Evolutionary conservation across 2,888 invertebrate species (phyloP), one percentile per base, ranked within the genome.

Genomic region (Harpalus rubripes): DNA sequence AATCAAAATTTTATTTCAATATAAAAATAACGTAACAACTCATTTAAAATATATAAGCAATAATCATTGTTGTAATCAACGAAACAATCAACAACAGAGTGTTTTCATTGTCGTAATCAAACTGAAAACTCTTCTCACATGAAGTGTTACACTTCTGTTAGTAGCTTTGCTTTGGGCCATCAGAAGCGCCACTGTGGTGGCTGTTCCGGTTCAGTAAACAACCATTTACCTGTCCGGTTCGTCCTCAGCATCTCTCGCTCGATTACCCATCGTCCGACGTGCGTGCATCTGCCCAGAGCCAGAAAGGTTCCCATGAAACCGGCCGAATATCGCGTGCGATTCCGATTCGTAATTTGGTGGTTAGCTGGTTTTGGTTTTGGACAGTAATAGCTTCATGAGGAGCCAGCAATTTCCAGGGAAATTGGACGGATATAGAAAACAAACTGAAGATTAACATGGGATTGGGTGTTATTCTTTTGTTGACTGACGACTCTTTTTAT

Each of bases 141-240:
- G 44, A 5, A 52, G 44, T 52, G 44, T 52, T 12, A 12, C 32
- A 4, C 32, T 12, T 59, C 44, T 52, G 44, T 52, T 32, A 4
- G 44, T 52, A 52, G 44, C 44, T 8, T 52, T 6, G 72, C 44
- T 16, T 18, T 6, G 10, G 41, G 72, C 16, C 72, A 16, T 44
- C 44, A 18, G 12, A 58, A 78, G 78, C 78, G 78, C 78, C 58
- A 76, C 76, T 22, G 76, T 76, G 10, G 18, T 26, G 52, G 26
- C 58, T 78, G 78, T 78, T 78, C 78, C 78, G 78, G 78, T 78
- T 78, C 78, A 78, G 8, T 78, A 58, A 78, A 78, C 78, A 58
- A 18, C 44, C 52, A 52, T 78, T 32, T 78, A 78, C 78, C 78
- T 78, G 78, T 78, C 78, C 78, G 15, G 22, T 72, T 16, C 68